A percentile compares a stretch with the other conserved stretches of the same genome.
phyloP scores from a whole-genome alignment of 2,797 vertebrate species.

The Diceros bicornis region DNA sequence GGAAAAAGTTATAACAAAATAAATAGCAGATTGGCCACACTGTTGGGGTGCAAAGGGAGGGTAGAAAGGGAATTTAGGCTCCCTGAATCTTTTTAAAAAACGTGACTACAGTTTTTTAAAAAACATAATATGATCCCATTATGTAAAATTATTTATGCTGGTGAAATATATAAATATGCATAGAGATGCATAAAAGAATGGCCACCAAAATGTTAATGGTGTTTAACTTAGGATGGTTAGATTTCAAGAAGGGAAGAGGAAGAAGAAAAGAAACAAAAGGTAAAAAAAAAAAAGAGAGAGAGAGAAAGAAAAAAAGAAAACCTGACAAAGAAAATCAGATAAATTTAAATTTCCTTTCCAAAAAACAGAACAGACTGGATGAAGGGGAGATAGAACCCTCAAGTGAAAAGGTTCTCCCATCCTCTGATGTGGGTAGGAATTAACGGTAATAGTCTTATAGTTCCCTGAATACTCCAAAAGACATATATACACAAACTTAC shows the following conservation, averaged over 20 bases:
- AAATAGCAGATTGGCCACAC: background rate
- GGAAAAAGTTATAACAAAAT: conserved; percentile 49
- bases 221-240: background rate
- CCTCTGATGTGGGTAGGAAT: background rate
- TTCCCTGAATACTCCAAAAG: background rate
- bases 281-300: background rate
- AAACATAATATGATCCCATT: background rate
- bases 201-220: conserved; percentile 9
- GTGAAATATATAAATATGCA: conserved; percentile 37
- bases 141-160: conserved; percentile 35
- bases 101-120: background rate
- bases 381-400: background rate
- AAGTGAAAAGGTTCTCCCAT: background rate
- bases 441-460: background rate
- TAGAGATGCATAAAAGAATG: conserved; percentile 25
- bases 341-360: conserved; percentile 43
- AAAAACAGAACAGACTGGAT: background rate
- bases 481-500: background rate
- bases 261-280: background rate
- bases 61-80: background rate
- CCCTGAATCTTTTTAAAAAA: background rate
- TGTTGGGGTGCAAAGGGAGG: background rate
- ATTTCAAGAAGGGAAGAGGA: conserved; percentile 39
- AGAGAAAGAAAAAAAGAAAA: background rate
- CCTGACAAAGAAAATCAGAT: background rate